Base-by-base conservation (phyloP, 2,113 vertebrate genomes). In the Erinaceus europaeus region DNA sequence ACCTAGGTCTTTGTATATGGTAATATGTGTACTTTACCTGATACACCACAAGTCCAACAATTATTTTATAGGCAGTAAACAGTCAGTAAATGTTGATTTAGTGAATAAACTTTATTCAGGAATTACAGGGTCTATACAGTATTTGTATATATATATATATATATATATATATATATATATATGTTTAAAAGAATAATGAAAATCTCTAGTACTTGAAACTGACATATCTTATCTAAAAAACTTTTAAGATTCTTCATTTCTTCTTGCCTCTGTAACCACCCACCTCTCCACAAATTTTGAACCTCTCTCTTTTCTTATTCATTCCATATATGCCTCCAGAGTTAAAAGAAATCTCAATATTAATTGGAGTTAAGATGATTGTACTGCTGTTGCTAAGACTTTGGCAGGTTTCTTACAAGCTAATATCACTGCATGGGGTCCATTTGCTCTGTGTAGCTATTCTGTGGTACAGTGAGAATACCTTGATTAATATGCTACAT, bases 401-500 rank as follows among this genome's bases (percentile, higher is more conserved):
- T 79, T 14, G 4, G 84, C 94, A 88, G 78, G 48, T 57, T 90
- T 95, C 88, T 92, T 44, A 92, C 53, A 88, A 40, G 73, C 85
- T 53, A 69, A 17, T 68, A 52, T 90, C 89, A 52, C 67, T 0
- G 77, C 90, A 71, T 91, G 96, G 92, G 89, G 84, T 57, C 94
- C 74, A 40, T 95, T 93, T 88, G 14, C 94, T 96, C 88, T 36
- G 9, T 62, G 88, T 4, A 53, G 53, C 87, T 93, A 23, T 88
- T 74, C 90, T 64, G 55, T 0, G 29, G 42, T 67, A 4, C 69
- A 6, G 53, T 1, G 25, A 74, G 5, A 94, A 77, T 93, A n/a
- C 88, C 52, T 84, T 97, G 95, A 97, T 97, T 96, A 95, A 96
- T 96, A 95, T 89, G 92, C 94, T 94, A 91, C 92, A 61, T 21